phyloP scores from a whole-genome alignment of 2,888 invertebrate genomes.

The Leptothorax acervorum region DNA sequence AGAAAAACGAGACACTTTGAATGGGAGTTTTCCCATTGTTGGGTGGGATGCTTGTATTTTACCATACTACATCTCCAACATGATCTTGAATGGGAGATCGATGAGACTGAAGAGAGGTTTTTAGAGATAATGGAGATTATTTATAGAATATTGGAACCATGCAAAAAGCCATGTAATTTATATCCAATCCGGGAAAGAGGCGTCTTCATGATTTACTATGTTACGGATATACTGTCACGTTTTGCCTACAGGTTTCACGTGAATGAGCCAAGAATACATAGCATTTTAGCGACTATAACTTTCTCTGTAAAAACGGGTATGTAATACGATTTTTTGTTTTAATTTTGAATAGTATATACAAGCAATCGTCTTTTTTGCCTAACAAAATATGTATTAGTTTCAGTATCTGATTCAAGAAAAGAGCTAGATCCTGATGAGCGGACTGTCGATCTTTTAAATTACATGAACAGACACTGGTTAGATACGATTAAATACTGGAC shows the following conservation, averaged over 20 bases:
- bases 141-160: not conserved
- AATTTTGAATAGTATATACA: not conserved
- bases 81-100: no score
- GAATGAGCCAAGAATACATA: not conserved
- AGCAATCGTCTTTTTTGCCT: not conserved
- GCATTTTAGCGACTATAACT: not conserved
- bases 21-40: not conserved
- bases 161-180: not conserved
- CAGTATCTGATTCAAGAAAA: not conserved
- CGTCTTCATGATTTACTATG: not conserved
- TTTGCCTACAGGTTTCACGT: no score
- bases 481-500: not conserved
- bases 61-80: no score
- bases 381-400: not conserved
- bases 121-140: not conserved
- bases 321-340: not conserved
- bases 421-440: not conserved
- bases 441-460: not conserved
- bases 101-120: not conserved
- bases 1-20: not conserved
- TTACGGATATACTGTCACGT: not conserved
- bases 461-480: not conserved
- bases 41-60: conserved; percentile 17
- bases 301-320: not conserved
- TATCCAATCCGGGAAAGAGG: not conserved